Percentiles rank a stretch among this genome's conserved stretches.
Conservation (phyloP, 2,797 vertebrate genomes). For the Micropoecilia bifurca region DNA sequence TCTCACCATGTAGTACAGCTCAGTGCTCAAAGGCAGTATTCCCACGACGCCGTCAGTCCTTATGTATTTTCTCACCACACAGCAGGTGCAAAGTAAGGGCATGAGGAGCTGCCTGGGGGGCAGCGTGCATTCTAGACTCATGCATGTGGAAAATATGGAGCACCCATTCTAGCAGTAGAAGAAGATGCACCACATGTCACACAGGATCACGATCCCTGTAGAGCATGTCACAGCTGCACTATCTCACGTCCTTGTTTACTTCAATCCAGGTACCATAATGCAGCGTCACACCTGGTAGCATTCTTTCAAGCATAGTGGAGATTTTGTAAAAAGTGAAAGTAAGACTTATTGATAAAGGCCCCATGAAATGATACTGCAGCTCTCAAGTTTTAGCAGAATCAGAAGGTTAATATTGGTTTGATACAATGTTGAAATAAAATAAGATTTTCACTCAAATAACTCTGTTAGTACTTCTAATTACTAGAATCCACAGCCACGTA, state of each 20-base stretch:
- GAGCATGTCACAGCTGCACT: slow-evolving; percentile 75
- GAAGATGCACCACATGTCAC: slow-evolving; percentile 39
- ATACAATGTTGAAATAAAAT: not conserved
- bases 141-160: slow-evolving; percentile 62
- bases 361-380: slow-evolving; percentile 21
- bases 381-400: slow-evolving; percentile 1
- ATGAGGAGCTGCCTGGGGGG: slow-evolving; percentile 75
- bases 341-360: slow-evolving; percentile 29
- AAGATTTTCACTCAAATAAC: not conserved
- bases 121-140: slow-evolving; percentile 53
- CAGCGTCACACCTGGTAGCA: slow-evolving; percentile 21
- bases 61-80: slow-evolving; percentile 71
- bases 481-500: not conserved
- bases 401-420: too few species aligned
- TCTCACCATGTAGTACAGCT: slow-evolving; percentile 7
- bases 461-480: not conserved
- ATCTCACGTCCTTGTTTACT: slow-evolving; percentile 47
- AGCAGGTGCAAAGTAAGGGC: slow-evolving; percentile 75
- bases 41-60: slow-evolving; percentile 60
- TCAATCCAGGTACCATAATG: slow-evolving; percentile 24
- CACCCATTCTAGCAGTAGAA: slow-evolving; percentile 47
- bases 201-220: slow-evolving; percentile 61
- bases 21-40: slow-evolving; percentile 64
- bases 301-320: slow-evolving; percentile 76
- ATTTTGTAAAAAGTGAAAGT: slow-evolving; percentile 61